Conservation (phyloP, 2,113 vertebrate genomes). For the Rhipidura dahli region DNA sequence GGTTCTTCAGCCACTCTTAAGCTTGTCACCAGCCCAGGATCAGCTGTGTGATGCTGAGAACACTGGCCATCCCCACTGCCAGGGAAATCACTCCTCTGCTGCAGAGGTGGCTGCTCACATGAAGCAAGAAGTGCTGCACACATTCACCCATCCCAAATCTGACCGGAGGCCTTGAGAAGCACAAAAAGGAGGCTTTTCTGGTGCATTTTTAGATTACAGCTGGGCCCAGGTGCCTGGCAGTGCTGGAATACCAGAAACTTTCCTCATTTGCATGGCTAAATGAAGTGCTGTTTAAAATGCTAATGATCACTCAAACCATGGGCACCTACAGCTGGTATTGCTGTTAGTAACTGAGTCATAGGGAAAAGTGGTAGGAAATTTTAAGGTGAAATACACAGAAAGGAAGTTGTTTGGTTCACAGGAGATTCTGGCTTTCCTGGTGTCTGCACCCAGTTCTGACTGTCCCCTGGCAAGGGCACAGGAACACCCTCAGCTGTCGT, state of each 20-base stretch:
- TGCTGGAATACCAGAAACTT: background rate
- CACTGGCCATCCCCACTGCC: background rate
- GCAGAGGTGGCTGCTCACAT: background rate
- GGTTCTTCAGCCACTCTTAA: background rate
- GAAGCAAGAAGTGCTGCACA: background rate
- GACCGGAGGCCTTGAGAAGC: background rate
- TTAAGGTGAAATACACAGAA: background rate
- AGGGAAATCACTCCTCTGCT: background rate
- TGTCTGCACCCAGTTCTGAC: background rate
- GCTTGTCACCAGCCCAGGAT: background rate
- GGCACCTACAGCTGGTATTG: background rate
- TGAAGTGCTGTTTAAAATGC: background rate
- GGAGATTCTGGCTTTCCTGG: background rate
- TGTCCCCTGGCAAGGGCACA: conserved; percentile 5
- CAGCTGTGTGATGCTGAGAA: background rate
- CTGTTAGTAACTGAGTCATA: background rate
- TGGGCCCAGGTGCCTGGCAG: background rate
- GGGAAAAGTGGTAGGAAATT: background rate
- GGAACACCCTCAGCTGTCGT: background rate
- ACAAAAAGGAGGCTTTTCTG: background rate
- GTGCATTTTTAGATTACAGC: background rate
- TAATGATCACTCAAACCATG: too few species aligned
- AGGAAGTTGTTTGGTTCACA: background rate
- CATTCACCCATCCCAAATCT: background rate
- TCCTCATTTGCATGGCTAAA: background rate